Percentiles rank a stretch among this genome's conserved stretches.
Evolutionary conservation across 2,888 invertebrate species (phyloP).

Genomic region (Nasonovia ribisnigri): DNA sequence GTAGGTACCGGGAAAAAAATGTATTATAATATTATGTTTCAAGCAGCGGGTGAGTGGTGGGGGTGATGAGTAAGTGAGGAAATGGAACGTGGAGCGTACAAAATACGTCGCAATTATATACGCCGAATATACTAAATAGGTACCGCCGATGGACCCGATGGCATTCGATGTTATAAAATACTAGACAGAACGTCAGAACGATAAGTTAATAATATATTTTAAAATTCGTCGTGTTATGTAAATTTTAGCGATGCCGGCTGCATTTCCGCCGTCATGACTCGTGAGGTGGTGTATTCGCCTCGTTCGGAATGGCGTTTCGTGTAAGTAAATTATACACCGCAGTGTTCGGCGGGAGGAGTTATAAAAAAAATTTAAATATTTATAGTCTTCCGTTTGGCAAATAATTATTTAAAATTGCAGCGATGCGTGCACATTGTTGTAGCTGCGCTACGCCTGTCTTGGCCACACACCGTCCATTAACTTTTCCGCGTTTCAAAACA

Average conservation of each 20-base stretch:
- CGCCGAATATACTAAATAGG: not conserved
- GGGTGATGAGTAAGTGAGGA: not conserved
- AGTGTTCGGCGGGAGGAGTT: not conserved
- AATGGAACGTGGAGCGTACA: not conserved
- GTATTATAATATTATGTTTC: constrained; percentile 18
- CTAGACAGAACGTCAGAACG: not conserved
- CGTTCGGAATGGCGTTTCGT: not conserved
- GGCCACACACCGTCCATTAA: not conserved
- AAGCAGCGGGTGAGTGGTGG: not conserved
- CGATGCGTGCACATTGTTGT: not conserved
- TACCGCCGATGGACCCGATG: not conserved
- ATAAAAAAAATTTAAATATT: not conserved
- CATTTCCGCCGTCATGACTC: not conserved
- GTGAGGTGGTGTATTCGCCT: not conserved
- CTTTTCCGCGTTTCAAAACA: not conserved
- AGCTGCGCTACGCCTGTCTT: not conserved
- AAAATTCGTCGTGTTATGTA: not conserved
- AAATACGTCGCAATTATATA: not conserved
- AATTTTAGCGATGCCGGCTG: not conserved
- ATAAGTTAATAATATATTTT: not conserved
- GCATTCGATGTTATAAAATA: not conserved
- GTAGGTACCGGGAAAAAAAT: not conserved
- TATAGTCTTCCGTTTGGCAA: not conserved
- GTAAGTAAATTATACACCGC: not conserved
- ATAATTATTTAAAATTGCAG: not conserved